phyloP scores from a whole-genome alignment of 1,140 invertebrate genomes.

The Pseudomyrmex concolor region DNA sequence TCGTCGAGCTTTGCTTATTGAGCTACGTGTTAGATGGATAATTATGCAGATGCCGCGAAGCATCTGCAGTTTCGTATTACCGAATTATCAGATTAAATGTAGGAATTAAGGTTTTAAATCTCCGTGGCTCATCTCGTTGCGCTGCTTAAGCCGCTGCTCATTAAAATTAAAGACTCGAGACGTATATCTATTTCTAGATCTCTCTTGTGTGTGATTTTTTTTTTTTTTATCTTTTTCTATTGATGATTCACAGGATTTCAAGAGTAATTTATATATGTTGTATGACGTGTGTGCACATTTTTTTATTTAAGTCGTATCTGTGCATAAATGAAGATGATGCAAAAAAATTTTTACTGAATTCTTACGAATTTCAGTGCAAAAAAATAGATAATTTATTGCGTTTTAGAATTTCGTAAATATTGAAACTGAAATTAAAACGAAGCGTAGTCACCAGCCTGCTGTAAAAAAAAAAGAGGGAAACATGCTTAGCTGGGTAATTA shows the following conservation, averaged over 20 bases:
- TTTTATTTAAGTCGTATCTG: slow-evolving; percentile 36
- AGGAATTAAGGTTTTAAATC: slow-evolving; percentile 54
- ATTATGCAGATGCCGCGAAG: slow-evolving; percentile 37
- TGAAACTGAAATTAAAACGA: not conserved
- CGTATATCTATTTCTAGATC: not conserved
- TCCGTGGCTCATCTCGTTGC: slow-evolving; percentile 45
- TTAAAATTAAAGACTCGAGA: slow-evolving; percentile 65
- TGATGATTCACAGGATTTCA: slow-evolving; percentile 43
- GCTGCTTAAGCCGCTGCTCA: slow-evolving; percentile 62
- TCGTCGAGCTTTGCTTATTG: no score
- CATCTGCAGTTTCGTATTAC: slow-evolving; percentile 59
- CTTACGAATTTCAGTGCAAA: not conserved
- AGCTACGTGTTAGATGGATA: slow-evolving; percentile 20
- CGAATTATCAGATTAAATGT: slow-evolving; percentile 59
- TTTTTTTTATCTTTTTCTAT: slow-evolving; percentile 40
- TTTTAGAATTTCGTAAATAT: not conserved
- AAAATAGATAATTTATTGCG: not conserved
- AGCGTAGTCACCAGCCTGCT: slow-evolving; percentile 26
- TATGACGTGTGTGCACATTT: not conserved
- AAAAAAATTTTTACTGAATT: not conserved
- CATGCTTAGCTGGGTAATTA: slow-evolving; percentile 64
- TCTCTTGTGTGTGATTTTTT: slow-evolving; percentile 11
- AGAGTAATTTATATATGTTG: slow-evolving; percentile 15
- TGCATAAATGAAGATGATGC: not conserved
- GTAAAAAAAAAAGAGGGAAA: slow-evolving; percentile 55